A percentile compares a stretch with the other conserved stretches of the same genome.
Conservation (phyloP, 2,797 vertebrate species). For the Anabas testudineus region DNA sequence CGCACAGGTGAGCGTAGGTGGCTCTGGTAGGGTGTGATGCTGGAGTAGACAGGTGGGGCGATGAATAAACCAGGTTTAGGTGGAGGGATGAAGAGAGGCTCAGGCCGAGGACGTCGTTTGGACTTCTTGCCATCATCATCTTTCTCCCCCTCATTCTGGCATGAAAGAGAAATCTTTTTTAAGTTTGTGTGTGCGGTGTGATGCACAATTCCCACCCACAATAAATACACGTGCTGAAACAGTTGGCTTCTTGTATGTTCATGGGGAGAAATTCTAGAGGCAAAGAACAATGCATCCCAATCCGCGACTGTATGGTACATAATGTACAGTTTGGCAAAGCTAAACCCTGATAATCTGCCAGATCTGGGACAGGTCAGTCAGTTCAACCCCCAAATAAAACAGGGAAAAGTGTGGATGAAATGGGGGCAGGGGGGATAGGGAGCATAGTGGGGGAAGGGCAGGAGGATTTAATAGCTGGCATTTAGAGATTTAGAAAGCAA, state of each 20-base stretch:
- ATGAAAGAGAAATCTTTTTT: not conserved
- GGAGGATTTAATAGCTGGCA: constrained; percentile 45
- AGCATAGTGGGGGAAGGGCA: constrained; percentile 48
- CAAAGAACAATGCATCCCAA: not conserved
- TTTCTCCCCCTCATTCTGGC: constrained; percentile 79
- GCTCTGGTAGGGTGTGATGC: constrained; percentile 96
- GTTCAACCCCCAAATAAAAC: constrained; percentile 47
- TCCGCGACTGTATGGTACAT: constrained; percentile 39
- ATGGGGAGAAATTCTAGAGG: not conserved
- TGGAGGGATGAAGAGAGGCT: constrained; percentile 98
- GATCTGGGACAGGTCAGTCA: constrained; percentile 67
- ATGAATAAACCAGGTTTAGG: constrained; percentile 94
- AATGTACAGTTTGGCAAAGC: constrained; percentile 49
- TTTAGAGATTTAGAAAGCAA: constrained; percentile 24
- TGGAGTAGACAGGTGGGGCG: constrained; percentile 91
- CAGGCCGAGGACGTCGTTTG: constrained; percentile 93
- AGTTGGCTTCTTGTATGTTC: not conserved
- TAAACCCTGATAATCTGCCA: constrained; percentile 75
- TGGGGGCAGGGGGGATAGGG: constrained; percentile 57
- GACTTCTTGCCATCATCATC: constrained; percentile 88
- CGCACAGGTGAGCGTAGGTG: constrained; percentile 96
- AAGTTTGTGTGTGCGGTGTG: not conserved
- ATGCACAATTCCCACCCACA: not conserved
- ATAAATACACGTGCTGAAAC: not conserved
- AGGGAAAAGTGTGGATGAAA: constrained; percentile 46